phyloP scores from a whole-genome alignment of 1,140 invertebrate species.

The Microplitis demolitor region DNA sequence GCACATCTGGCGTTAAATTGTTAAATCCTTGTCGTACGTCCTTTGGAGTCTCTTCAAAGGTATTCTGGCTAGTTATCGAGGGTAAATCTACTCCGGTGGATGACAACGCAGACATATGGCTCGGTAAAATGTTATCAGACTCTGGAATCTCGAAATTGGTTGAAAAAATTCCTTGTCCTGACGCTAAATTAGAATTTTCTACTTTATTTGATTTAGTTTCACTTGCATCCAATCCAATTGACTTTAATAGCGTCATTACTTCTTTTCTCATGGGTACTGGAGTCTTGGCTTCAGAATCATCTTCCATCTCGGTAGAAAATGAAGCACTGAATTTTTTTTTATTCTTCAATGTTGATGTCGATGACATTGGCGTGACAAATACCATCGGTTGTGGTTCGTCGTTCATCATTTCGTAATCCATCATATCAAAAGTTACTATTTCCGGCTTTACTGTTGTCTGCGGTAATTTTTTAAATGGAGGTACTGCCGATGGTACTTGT shows the following conservation, averaged over 20 bases:
- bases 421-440: conserved; percentile 8
- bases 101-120: conserved; percentile 30
- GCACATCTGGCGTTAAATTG: conserved; percentile 54
- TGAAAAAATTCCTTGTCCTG: conserved; percentile 30
- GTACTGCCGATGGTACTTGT: neutral
- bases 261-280: conserved; percentile 50
- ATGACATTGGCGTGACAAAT: conserved; percentile 51
- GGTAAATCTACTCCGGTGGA: conserved; percentile 14
- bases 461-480: neutral
- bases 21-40: conserved; percentile 46
- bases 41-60: conserved; percentile 35
- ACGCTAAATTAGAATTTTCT: conserved; percentile 29
- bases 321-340: neutral
- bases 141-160: conserved; percentile 30
- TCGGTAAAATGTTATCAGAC: conserved; percentile 21
- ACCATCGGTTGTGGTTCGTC: conserved; percentile 36
- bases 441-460: neutral
- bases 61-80: conserved; percentile 42
- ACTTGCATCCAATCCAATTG: conserved; percentile 49
- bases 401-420: conserved; percentile 19
- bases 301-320: conserved; percentile 29
- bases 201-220: conserved; percentile 15
- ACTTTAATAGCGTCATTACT: conserved; percentile 54
- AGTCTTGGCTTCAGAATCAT: conserved; percentile 19
- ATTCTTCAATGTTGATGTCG: neutral